A percentile compares a stretch with the other conserved stretches of the same genome.
phyloP scores from a whole-genome alignment of 2,113 vertebrate species.

The Pseudorhombus dupliciocellatus region DNA sequence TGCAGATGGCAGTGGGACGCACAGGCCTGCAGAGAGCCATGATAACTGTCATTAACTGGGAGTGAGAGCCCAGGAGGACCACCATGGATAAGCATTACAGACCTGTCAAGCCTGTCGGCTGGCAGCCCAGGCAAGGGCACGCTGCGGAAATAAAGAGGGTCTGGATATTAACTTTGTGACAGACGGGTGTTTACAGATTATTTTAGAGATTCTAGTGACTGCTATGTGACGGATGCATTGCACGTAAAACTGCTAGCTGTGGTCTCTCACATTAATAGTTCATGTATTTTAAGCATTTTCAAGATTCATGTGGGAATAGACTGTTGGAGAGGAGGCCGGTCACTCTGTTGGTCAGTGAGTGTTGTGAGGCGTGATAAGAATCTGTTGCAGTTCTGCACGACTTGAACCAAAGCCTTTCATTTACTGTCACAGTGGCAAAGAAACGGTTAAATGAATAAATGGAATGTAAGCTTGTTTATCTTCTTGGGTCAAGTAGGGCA shows the following conservation, averaged over 20 bases:
- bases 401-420: slow-evolving; percentile 34
- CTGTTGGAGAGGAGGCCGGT: slow-evolving; percentile 1
- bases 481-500: slow-evolving; percentile 18
- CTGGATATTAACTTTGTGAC: background rate
- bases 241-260: background rate
- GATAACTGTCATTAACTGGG: slow-evolving; percentile 73
- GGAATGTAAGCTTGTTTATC: slow-evolving; percentile 43
- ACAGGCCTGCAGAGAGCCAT: slow-evolving; percentile 58
- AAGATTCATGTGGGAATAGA: background rate
- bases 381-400: slow-evolving; percentile 8
- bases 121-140: slow-evolving; percentile 28
- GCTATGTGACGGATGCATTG: no score
- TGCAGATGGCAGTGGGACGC: slow-evolving; percentile 63
- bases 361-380: slow-evolving; percentile 21
- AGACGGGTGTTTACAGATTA: background rate
- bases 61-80: slow-evolving; percentile 45
- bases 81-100: slow-evolving; percentile 53
- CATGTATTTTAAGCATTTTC: slow-evolving; percentile 3
- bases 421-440: slow-evolving; percentile 33
- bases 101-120: slow-evolving; percentile 46
- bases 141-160: background rate
- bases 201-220: no score
- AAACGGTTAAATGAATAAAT: slow-evolving; percentile 14
- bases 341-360: slow-evolving; percentile 17
- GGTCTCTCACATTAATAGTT: slow-evolving; percentile 16